phyloP scores from a whole-genome alignment of 2,797 vertebrate species.

The Cuniculus paca region DNA sequence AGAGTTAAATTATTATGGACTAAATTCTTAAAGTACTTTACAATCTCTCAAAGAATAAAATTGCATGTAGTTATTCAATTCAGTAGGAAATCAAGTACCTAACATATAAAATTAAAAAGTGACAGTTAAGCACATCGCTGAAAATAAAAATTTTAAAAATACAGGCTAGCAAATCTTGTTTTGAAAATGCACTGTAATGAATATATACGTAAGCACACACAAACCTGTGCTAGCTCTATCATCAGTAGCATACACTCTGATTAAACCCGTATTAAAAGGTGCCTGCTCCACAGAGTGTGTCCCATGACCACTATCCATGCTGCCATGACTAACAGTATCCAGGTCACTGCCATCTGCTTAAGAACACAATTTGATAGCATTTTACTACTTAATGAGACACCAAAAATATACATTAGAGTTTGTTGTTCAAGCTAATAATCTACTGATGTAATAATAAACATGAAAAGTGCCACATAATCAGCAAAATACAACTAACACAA shows the following conservation, averaged over 20 bases:
- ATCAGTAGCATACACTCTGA: constrained; percentile 93
- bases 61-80: constrained; percentile 38
- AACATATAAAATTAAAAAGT: constrained; percentile 63
- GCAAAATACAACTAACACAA: constrained; percentile 52
- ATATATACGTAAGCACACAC: constrained; percentile 73
- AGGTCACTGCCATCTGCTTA: constrained; percentile 93
- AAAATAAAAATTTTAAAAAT: constrained; percentile 58
- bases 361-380: constrained; percentile 84
- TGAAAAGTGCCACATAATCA: constrained; percentile 37
- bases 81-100: constrained; percentile 48
- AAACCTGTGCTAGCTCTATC: constrained; percentile 91
- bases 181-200: constrained; percentile 61
- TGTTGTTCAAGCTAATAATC: constrained; percentile 62
- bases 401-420: constrained; percentile 36
- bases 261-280: constrained; percentile 92
- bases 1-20: constrained; percentile 47
- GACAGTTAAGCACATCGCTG: constrained; percentile 23
- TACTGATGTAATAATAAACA: constrained; percentile 15
- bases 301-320: constrained; percentile 93
- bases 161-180: constrained; percentile 58
- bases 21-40: constrained; percentile 57
- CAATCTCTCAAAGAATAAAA: constrained; percentile 56
- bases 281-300: constrained; percentile 91
- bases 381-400: constrained; percentile 77
- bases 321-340: constrained; percentile 94